Base-by-base conservation (phyloP, 2,113 vertebrate species). In the Butorides virescens region DNA sequence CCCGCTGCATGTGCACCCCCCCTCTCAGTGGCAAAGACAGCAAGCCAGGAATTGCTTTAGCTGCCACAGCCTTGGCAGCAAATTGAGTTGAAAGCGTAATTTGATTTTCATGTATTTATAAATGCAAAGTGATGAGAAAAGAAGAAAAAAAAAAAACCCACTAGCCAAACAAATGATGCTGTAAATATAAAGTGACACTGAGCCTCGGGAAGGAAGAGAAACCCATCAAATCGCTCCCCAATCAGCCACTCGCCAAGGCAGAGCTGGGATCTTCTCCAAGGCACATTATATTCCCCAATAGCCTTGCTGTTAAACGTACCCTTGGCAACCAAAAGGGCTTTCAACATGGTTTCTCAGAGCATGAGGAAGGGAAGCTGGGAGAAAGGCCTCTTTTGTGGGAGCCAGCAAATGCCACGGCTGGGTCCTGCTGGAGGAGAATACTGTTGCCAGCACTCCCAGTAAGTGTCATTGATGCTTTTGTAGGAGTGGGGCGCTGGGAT, bases 311-410 rank as follows among this genome's bases (percentile, higher is more conserved):
- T 72, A 72, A 75, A 88, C 5, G 75, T 90, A 42, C 94, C 94
- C 97, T 92, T 96, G 95, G 97, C 94, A 97, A 96, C 94, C 88
- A 87, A 62, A 59, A 94, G 84, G 91, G 92, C 70, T 96, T 92
- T 80, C 86, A 89, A 59, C n/a, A 8, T 42, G 83, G 79, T 5
- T 91, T 52, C 76, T 52, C 50, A 29, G 88, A 92, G 82, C 92
- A 59, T 29, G 44, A 87, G 81, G 96, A 59, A 34, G n/a, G 29
- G 47, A 61, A 82, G 79, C 65, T 27, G 79, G 78, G 88, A 93
- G 71, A 97, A 97, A 94, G 20, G 82, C 52, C 20, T 80, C 86
- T 65, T 97, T 92, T 96, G 95, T 96, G 90, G 83, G 72, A 93
- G 95, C 73, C 53, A 59, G 82, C 80, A 55, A 77, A 74, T 16